A percentile compares a stretch with the other conserved stretches of the same genome.
Evolutionary conservation across 2,888 invertebrate species (phyloP).

Genomic region (Aporophyla lueneburgensis): DNA sequence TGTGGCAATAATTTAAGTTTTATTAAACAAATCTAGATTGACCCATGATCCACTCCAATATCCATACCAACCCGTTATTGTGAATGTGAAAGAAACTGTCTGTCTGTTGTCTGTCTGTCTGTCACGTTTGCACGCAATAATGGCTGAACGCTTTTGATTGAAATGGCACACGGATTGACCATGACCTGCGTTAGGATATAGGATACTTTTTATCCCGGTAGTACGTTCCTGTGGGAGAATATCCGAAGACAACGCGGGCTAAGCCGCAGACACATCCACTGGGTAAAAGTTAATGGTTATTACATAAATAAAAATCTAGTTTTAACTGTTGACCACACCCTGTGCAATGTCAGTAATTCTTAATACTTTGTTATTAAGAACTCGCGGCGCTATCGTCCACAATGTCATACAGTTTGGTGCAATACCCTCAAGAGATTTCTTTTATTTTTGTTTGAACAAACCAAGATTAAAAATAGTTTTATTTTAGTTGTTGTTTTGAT

Average conservation of each 20-base stretch:
- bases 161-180: no score
- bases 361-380: constrained; percentile 63
- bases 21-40: not conserved
- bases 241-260: not conserved
- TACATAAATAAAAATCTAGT: constrained; percentile 5
- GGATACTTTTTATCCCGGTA: no score
- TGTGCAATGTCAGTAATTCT: constrained; percentile 59
- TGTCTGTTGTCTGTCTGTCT: no score
- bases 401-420: constrained; percentile 69
- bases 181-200: no score
- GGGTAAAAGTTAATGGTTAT: not conserved
- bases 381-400: constrained; percentile 51
- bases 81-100: not conserved
- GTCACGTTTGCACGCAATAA: no score
- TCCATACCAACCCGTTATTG: no score
- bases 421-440: constrained; percentile 69
- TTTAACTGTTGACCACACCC: constrained; percentile 50
- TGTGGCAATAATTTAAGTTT: not conserved
- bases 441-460: constrained; percentile 58
- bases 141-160: no score
- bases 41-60: not conserved
- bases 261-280: not conserved
- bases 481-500: constrained; percentile 32
- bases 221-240: no score
- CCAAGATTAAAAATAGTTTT: constrained; percentile 16